Base-by-base conservation (phyloP, 2,113 vertebrate genomes). In the Clupea harengus region DNA sequence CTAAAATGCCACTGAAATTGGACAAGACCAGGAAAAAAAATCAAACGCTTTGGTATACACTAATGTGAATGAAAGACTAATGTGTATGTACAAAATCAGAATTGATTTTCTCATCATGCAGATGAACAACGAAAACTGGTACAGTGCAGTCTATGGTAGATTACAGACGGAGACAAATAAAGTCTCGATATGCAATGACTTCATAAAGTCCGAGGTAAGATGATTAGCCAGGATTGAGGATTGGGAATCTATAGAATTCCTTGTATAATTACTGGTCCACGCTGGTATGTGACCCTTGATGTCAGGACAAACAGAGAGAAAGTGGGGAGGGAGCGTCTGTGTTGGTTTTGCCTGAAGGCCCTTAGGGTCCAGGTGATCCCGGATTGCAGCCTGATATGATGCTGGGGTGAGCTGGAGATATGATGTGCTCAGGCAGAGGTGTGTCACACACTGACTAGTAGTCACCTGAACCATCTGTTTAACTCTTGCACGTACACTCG, bases 241-340 rank as follows among this genome's bases (percentile, higher is more conserved):
- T n/a, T 0, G 52, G 86, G 90, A 92, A 91, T 92, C 84, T 92
- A 75, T 87, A 90, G 90, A 92, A 92, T 93, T 90, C 88, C 81
- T 39, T 28, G 72, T 17, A 13, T 39, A 32, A 78, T 78, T 78
- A 78, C 72, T 78, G 72, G 72, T 13, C 10, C 32, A 78, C 6
- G 15, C 32, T 32, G 28, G 72, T 39, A 78, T 78, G 72, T 28
- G 32, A 2, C 25, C 28, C 64, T 72, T 72, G 28, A 32, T 39
- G 32, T 39, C 15, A 20, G 54, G 1, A 7, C 82, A 87, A 80
- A 28, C 20, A 13, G 20, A 15, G n/a, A 18, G 45, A 47, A 60
- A 60, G 18, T 28, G 46, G 4, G 22, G 20, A 25, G 20, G 60
- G 20, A 9, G 1, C 6, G 22, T n/a, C 20, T 32, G 67, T 75